These are phyloP conservation scores for Trachemys scripta DNA, from an alignment of 2,113 vertebrate species.

Conservation along the genomic window DNA sequence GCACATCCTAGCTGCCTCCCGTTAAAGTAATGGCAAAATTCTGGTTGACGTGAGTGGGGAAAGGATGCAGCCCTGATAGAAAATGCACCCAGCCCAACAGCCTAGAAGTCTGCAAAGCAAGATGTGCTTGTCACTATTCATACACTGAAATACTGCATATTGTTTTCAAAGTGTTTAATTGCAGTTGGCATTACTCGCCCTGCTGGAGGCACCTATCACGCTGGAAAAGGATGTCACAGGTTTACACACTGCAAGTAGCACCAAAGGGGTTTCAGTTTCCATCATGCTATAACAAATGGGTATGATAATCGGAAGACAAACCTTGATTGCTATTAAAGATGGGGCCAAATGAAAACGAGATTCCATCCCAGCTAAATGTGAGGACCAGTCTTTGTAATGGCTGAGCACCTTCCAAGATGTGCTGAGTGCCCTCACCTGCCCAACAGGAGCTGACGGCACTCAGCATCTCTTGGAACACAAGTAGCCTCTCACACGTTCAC, in stretches of 20 bases:
- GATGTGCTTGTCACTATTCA: background rate
- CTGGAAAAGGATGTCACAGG: background rate
- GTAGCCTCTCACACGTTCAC: no score
- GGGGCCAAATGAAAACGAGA: background rate
- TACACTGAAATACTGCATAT: background rate
- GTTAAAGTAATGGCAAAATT: constrained; percentile 1
- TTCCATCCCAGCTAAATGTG: background rate
- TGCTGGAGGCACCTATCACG: background rate
- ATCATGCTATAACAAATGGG: background rate
- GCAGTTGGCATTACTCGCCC: background rate
- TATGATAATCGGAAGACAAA: background rate
- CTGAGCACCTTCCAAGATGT: background rate
- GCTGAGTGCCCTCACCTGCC: background rate
- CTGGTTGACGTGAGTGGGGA: constrained; percentile 41
- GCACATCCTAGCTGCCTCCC: constrained; percentile 9
- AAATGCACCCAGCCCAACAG: constrained; percentile 38
- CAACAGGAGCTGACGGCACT: no score
- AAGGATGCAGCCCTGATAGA: constrained; percentile 22
- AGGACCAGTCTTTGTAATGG: background rate
- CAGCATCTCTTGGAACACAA: no score
- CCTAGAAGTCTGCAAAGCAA: background rate
- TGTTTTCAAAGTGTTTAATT: constrained; percentile 50
- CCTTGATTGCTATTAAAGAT: accelerated
- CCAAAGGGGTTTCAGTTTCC: background rate
- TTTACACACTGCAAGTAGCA: no score